Conservation (phyloP, 2,113 vertebrate genomes). For the Cyprinus carpio region DNA sequence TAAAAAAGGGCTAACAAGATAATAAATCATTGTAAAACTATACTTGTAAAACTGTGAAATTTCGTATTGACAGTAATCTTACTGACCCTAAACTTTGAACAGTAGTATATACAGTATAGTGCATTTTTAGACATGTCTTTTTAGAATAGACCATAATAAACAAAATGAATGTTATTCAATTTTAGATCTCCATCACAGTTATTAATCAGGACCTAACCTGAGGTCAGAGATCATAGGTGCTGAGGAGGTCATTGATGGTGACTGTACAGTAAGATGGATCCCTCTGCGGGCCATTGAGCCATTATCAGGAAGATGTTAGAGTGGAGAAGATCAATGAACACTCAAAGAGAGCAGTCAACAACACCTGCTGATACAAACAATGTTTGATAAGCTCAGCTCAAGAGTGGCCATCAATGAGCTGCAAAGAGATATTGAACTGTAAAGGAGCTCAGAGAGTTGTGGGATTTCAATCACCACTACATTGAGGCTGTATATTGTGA, state of each 20-base stretch:
- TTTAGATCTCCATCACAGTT: not conserved
- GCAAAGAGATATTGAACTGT: slow-evolving; percentile 49
- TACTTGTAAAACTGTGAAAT: not conserved
- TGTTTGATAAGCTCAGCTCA: slow-evolving; percentile 39
- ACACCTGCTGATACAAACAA: slow-evolving; percentile 49
- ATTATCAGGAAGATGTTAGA: slow-evolving; percentile 41
- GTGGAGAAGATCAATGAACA: slow-evolving; percentile 49
- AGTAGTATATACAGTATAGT: no score
- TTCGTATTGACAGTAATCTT: no score
- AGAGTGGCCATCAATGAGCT: slow-evolving; percentile 46
- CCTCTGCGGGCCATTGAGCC: slow-evolving; percentile 14
- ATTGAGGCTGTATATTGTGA: not conserved
- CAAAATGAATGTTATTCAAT: not conserved
- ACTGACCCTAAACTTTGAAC: no score
- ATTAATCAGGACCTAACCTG: not conserved
- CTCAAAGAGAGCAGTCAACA: slow-evolving; percentile 51
- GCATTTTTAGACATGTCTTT: no score
- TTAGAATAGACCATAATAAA: not conserved
- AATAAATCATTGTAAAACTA: not conserved
- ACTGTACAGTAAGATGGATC: slow-evolving; percentile 12
- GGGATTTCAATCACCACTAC: slow-evolving; percentile 4
- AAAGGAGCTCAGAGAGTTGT: not conserved
- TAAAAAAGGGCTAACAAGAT: not conserved
- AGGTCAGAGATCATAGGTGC: not conserved
- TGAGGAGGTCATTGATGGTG: slow-evolving; percentile 3